These are phyloP conservation scores for Lagopus muta DNA, from an alignment of 2,113 vertebrate species.

Conservation along the genomic window DNA sequence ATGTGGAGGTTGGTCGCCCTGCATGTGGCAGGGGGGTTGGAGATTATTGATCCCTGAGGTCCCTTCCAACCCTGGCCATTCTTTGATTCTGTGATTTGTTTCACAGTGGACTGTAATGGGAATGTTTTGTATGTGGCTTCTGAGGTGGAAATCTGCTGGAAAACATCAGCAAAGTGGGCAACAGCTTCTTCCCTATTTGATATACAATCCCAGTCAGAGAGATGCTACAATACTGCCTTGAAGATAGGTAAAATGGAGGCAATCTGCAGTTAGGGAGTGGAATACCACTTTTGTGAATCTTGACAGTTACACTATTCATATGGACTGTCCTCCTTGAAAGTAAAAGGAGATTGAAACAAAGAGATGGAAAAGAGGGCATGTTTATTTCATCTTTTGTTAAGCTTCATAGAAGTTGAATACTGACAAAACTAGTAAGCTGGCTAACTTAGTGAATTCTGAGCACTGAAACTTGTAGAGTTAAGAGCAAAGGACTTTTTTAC, in stretches of 20 bases:
- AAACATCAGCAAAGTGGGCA: neutral
- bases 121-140: neutral
- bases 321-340: neutral
- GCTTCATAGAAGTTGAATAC: neutral
- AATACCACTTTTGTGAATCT: neutral
- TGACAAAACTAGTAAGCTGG: neutral
- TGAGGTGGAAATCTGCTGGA: neutral
- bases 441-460: neutral
- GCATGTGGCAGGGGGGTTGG: too few relatives aligned
- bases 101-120: neutral
- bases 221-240: neutral
- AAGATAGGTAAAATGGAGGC: neutral
- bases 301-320: neutral
- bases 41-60: too few relatives aligned
- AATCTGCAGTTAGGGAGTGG: neutral
- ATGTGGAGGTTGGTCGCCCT: too few relatives aligned
- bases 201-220: neutral
- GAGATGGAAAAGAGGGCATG: neutral
- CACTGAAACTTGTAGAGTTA: neutral
- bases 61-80: too few relatives aligned
- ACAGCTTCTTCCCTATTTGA: neutral
- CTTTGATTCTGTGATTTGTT: neutral
- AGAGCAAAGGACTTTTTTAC: conserved; percentile 7
- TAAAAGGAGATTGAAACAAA: neutral
- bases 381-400: neutral